Evolutionary conservation across 2,888 invertebrate genomes (phyloP), one percentile per base, ranked within the genome.

Genomic region (Scaptomyza flava): DNA sequence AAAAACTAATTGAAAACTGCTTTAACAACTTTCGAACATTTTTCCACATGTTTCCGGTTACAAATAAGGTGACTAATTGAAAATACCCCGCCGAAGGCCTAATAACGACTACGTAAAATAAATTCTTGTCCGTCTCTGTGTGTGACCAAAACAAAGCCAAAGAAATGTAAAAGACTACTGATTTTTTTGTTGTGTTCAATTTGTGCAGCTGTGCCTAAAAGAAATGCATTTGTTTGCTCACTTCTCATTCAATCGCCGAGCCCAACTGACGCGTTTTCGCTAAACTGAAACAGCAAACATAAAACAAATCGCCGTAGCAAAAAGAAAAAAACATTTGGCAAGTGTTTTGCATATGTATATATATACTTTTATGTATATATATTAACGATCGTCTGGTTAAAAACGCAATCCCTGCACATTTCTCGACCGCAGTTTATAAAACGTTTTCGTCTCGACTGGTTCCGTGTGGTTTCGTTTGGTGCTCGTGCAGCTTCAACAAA

Each of bases 81-180:
- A 17, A 27, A 14, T 63, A 42, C 68, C 36, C 31, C 4, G n/a
- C 4, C 4, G 43, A 30, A 17, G 12, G n/a, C 23, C 30, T 45
- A 38, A 53, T 67, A 45, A 57, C 53, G 61, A 11, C 33, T 8
- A 62, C 71, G 17, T 48, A 70, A 70, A 48, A 52, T 70, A 53
- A 47, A 57, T 68, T 47, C 17, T 12, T 34, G 23, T 9, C 20
- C 14, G 20, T 41, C 17, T 38, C 12, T 12, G 46, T 51, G 70
- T 56, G 54, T 57, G 79, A 56, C 58, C 56, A 74, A 86, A 84
- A 87, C 87, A 81, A 81, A 81, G 81, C 81, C 81, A 81, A 87
- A 81, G 81, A 81, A 81, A 87, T 82, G 82, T 82, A 60, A 66
- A 62, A 72, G 52, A 60, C 45, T 23, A 8, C 30, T 30, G 30